Conservation (phyloP, 2,888 invertebrate genomes). For the Anaspis maculata region DNA sequence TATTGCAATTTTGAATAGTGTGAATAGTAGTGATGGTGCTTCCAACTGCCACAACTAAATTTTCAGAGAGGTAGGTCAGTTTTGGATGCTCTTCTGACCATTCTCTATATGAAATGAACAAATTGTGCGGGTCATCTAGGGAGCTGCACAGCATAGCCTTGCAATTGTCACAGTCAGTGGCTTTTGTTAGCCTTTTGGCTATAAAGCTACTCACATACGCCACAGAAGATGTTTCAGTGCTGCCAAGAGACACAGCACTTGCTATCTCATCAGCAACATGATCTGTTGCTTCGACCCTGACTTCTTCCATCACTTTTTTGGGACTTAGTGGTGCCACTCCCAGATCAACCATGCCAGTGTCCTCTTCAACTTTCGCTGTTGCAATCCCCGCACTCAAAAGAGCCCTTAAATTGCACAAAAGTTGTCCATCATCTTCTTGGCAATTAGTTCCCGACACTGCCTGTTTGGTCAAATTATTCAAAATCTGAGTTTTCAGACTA, state of each 20-base stretch:
- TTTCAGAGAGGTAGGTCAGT: conserved; percentile 6
- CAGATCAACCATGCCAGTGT: conserved; percentile 1
- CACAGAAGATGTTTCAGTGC: conserved; percentile 3
- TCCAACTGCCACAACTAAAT: conserved; percentile 4
- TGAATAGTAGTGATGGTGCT: conserved; percentile 2
- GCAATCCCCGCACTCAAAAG: background rate
- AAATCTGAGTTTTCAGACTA: conserved; percentile 14
- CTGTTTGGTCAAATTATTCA: conserved; percentile 10
- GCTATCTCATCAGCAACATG: background rate
- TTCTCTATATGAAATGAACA: conserved; percentile 3
- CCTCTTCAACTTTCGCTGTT: background rate
- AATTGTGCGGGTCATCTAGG: conserved; percentile 3
- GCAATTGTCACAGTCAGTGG: conserved; percentile 2
- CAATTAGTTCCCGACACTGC: background rate
- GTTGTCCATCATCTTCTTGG: background rate
- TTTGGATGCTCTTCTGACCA: conserved; percentile 1
- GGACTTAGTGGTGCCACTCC: conserved; percentile 2
- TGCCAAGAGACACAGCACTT: background rate
- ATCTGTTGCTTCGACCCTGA: background rate
- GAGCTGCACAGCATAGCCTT: background rate
- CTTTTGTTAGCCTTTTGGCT: conserved; percentile 1
- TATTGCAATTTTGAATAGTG: too few species aligned
- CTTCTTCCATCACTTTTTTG: conserved; percentile 1
- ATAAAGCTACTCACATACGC: conserved; percentile 5
- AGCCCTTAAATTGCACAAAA: background rate